A percentile compares a stretch with the other conserved stretches of the same genome.
These are phyloP conservation scores for Heliocidaris tuberculata DNA, from an alignment of 35 echinoderm and acorn worm genomes.

Conservation along the genomic window DNA sequence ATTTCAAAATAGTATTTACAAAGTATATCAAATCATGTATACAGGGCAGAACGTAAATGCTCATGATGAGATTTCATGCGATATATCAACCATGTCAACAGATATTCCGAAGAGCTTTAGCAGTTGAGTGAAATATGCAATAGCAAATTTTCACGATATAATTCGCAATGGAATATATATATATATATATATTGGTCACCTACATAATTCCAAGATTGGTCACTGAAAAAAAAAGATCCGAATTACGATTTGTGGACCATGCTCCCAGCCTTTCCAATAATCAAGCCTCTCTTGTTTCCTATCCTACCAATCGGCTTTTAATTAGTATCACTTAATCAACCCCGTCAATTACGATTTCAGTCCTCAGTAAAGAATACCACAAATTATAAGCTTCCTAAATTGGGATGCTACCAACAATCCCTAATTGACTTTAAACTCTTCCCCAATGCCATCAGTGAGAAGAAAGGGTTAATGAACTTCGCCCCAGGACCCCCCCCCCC, in stretches of 20 bases:
- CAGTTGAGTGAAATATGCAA: too few relatives aligned
- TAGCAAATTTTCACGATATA: too few relatives aligned
- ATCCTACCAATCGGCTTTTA: not conserved
- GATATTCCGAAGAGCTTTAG: too few relatives aligned
- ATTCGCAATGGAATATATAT: too few relatives aligned
- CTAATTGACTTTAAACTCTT: constrained; percentile 11
- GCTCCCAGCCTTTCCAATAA: not conserved
- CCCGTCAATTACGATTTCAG: not conserved
- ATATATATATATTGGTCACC: too few relatives aligned
- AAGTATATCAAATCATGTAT: too few relatives aligned
- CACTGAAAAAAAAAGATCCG: not conserved
- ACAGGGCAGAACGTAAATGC: too few relatives aligned
- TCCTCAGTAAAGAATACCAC: not conserved
- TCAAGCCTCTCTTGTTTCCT: not conserved
- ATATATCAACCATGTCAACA: too few relatives aligned
- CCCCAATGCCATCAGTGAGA: not conserved
- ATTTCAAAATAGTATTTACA: too few relatives aligned
- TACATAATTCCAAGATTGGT: too few relatives aligned
- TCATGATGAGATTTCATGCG: too few relatives aligned
- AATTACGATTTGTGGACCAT: not conserved
- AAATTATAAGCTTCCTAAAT: constrained; percentile 13
- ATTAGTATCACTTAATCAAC: not conserved
- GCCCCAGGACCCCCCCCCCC: not conserved
- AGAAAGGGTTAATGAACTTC: constrained; percentile 9
- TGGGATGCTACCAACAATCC: not conserved